Evolutionary conservation across 2,888 invertebrate species (phyloP).

Genomic region (Dynastes grantii): DNA sequence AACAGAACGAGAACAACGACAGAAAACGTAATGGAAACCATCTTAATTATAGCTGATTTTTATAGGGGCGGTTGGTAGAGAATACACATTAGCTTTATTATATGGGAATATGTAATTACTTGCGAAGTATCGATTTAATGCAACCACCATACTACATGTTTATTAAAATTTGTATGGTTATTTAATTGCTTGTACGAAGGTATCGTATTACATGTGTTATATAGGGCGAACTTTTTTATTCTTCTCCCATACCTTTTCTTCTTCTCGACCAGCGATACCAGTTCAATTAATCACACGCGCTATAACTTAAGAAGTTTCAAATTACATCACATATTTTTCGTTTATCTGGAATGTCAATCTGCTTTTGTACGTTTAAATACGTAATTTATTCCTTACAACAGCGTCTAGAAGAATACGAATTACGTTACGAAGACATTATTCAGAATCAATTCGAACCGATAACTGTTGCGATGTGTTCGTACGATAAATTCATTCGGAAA

Average conservation of each 20-base stretch:
- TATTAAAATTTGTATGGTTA: conserved; percentile 33
- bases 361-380: conserved; percentile 14
- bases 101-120: conserved; percentile 36
- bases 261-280: conserved; percentile 25
- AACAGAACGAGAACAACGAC: conserved; percentile 15
- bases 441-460: neutral
- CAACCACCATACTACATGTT: conserved; percentile 15
- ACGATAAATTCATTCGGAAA: neutral
- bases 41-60: conserved; percentile 57
- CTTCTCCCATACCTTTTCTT: neutral
- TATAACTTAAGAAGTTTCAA: conserved; percentile 48
- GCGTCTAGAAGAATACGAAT: neutral
- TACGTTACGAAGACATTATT: neutral
- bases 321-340: conserved; percentile 45
- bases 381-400: conserved; percentile 20
- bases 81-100: conserved; percentile 47
- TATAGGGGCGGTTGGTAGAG: conserved; percentile 44
- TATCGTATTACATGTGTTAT: conserved; percentile 39
- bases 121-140: conserved; percentile 29
- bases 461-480: neutral
- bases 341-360: conserved; percentile 45
- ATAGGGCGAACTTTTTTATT: conserved; percentile 13
- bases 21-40: conserved; percentile 53
- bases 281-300: conserved; percentile 48
- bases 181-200: conserved; percentile 39